Percentiles rank a stretch among this genome's conserved stretches.
These are phyloP conservation scores for Coremacera marginata DNA, from an alignment of 2,888 invertebrate genomes.

Conservation along the genomic window DNA sequence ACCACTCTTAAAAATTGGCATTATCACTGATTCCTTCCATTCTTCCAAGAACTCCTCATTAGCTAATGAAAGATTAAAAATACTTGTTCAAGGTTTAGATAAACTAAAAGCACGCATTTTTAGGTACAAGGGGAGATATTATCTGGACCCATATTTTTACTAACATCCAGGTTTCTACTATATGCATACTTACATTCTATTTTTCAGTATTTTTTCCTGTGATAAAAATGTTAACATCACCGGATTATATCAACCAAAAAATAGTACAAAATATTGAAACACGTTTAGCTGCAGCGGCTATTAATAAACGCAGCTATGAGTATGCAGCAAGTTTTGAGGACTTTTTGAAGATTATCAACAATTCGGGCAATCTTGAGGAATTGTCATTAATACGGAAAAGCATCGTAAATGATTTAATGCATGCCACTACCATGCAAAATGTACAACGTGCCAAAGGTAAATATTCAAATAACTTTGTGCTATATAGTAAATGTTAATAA, in stretches of 20 bases:
- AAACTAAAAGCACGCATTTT: too few relatives aligned
- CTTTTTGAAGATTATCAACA: constrained; percentile 86
- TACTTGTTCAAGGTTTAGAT: too few relatives aligned
- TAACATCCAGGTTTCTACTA: too few relatives aligned
- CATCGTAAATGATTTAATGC: constrained; percentile 93
- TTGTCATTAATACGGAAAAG: constrained; percentile 86
- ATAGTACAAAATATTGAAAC: constrained; percentile 86
- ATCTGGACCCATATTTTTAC: not conserved
- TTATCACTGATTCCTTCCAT: too few relatives aligned
- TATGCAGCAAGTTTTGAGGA: constrained; percentile 92
- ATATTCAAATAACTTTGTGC: not conserved
- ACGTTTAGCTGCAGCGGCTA: constrained; percentile 81
- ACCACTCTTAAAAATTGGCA: too few relatives aligned
- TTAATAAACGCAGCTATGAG: constrained; percentile 85
- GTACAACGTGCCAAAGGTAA: constrained; percentile 85
- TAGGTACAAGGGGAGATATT: not conserved
- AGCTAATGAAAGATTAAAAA: too few relatives aligned
- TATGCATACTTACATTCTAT: not conserved
- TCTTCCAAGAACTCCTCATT: too few relatives aligned
- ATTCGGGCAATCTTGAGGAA: constrained; percentile 84
- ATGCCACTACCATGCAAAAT: constrained; percentile 92
- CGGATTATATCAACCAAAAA: constrained; percentile 91
- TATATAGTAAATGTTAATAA: not conserved
- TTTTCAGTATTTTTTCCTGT: constrained; percentile 77
- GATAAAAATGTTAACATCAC: constrained; percentile 87